Conservation (phyloP, 2,113 vertebrate species). For the Potamarius usumacintae region DNA sequence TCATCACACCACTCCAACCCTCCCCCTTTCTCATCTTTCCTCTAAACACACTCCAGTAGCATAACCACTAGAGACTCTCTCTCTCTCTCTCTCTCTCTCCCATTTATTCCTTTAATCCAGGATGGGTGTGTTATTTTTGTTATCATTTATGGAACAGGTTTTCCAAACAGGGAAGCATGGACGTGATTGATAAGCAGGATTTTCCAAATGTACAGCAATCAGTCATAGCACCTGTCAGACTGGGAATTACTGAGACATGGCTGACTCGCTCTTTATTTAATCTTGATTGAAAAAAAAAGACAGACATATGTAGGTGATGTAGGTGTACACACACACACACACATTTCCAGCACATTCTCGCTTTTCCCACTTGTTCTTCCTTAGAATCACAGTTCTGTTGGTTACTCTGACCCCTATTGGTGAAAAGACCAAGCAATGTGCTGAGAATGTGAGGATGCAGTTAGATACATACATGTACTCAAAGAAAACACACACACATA, state of each 20-base stretch:
- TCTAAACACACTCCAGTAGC: conserved; percentile 32
- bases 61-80: conserved; percentile 43
- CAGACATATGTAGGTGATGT: conserved; percentile 35
- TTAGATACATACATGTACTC: not conserved
- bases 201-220: conserved; percentile 41
- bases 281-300: conserved; percentile 57
- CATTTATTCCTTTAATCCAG: conserved; percentile 47
- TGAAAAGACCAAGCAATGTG: not conserved
- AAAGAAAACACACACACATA: not conserved
- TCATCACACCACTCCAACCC: conserved; percentile 23
- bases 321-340: conserved; percentile 29
- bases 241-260: conserved; percentile 41
- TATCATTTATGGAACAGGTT: conserved; percentile 42
- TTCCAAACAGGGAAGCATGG: not conserved
- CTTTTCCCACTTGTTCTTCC: not conserved
- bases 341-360: not conserved
- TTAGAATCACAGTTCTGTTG: conserved; percentile 6
- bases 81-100: not conserved
- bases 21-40: not conserved
- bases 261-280: conserved; percentile 46
- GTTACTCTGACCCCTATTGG: conserved; percentile 42
- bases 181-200: conserved; percentile 47
- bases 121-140: conserved; percentile 43
- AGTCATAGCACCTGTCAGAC: conserved; percentile 47
- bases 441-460: too few species aligned